Base-by-base conservation (phyloP, 1,140 invertebrate species). In the Bilobella aurantiaca region DNA sequence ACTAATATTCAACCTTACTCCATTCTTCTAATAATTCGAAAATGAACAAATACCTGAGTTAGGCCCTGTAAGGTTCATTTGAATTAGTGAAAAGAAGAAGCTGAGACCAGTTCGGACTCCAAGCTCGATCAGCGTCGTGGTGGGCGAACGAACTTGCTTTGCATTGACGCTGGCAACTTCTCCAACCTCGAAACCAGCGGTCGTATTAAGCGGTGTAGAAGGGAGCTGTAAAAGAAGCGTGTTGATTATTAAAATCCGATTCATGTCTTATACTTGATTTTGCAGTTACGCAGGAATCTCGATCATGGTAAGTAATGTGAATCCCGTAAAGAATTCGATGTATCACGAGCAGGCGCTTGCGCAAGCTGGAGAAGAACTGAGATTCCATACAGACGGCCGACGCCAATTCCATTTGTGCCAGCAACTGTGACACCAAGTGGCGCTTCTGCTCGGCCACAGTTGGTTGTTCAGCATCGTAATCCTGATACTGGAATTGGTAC, bases 81-180 rank as follows among this genome's bases (percentile, higher is more conserved):
- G 75, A 28, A 86, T 74, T 14, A 86, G 72, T 21, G 82, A 79
- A 75, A 86, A 86, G 18, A 86, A 66, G 58, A 86, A 75, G 67
- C 79, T 82, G 8, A 86, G 76, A 18, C 84, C 84, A 63, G 84
- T 84, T 75, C 81, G 81, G 0, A 86, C 82, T 1, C 83, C 83
- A 65, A 86, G 79, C 77, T 86, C 84, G 58, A 86, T 74, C n/a
- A 86, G 74, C 18, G 81, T 82, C 74, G 83, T 78, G 46, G 81
- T 82, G 31, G 82, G 82, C 25, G 49, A 53, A 18, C 49, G 49
- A 53, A 12, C 25, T 12, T 12, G 8, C 14, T 12, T 23, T 12
- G 49, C 14, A 23, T 16, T 53, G 12, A 12, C 49, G 21, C 14
- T n/a, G 21, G n/a, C 5, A 42, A n/a, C 42, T 29, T 27, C 14